Evolutionary conservation across 2,888 invertebrate genomes (phyloP).

Genomic region (Myopa testacea): DNA sequence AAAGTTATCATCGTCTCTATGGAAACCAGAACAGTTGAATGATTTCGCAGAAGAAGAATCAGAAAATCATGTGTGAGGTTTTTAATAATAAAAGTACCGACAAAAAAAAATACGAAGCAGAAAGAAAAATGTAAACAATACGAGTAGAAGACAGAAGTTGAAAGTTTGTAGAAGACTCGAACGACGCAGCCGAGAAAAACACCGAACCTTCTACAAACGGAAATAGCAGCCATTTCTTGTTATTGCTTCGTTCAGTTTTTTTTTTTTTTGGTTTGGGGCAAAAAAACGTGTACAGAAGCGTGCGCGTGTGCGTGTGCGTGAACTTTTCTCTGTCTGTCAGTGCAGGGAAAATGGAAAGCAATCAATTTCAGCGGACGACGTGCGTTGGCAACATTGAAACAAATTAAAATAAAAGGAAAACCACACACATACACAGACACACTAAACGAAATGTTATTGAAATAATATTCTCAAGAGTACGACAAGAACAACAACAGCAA

Average conservation of each 20-base stretch:
- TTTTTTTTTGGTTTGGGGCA: background rate
- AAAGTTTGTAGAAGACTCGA: too few relatives aligned
- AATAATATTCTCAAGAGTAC: conserved; percentile 27
- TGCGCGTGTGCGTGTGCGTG: background rate
- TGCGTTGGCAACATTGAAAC: conserved; percentile 26
- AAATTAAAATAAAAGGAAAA: background rate
- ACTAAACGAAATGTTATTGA: conserved; percentile 9
- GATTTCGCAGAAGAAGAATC: too few relatives aligned
- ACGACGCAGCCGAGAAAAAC: background rate
- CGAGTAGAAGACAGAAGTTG: too few relatives aligned
- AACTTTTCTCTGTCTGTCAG: background rate
- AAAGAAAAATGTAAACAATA: too few relatives aligned
- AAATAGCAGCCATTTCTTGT: too few relatives aligned
- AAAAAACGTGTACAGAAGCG: background rate
- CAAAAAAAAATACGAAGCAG: too few relatives aligned
- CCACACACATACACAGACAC: background rate
- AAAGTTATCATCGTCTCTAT: too few relatives aligned
- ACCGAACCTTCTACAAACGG: background rate
- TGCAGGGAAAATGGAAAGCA: conserved; percentile 33
- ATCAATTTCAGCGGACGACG: conserved; percentile 37
- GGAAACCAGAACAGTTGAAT: background rate
- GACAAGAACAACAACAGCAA: background rate
- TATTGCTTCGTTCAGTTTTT: background rate
- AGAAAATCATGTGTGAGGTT: too few relatives aligned
- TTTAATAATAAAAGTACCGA: too few relatives aligned